phyloP scores from a whole-genome alignment of 2,888 invertebrate species.

The Rugalucina vietnamica region DNA sequence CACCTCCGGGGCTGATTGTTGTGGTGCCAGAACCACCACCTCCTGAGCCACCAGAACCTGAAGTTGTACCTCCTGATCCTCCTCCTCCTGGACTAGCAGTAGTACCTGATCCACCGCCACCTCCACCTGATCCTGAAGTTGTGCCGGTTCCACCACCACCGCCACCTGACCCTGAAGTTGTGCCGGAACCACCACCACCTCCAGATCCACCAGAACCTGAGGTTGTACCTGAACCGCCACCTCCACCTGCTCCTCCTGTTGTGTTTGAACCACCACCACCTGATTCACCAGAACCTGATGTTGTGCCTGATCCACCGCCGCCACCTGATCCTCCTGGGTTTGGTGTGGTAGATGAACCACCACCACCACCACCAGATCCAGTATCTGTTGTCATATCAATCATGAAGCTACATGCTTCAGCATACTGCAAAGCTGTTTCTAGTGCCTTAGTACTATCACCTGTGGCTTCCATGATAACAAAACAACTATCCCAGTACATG shows the following conservation, averaged over 20 bases:
- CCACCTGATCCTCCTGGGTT: too few relatives aligned
- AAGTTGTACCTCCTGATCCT: neutral
- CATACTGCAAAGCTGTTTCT: neutral
- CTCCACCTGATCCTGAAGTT: conserved; percentile 7
- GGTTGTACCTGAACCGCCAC: neutral
- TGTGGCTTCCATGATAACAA: neutral
- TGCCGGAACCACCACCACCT: conserved; percentile 2
- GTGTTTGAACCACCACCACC: too few relatives aligned
- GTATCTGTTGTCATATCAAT: neutral
- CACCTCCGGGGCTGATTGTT: conserved; percentile 11
- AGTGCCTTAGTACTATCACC: neutral
- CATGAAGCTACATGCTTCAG: neutral
- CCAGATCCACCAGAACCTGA: neutral
- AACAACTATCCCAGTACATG: neutral
- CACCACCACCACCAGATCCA: neutral
- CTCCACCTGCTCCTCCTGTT: too few relatives aligned
- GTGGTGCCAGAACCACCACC: conserved; percentile 15
- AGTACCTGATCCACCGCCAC: neutral
- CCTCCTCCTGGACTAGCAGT: neutral
- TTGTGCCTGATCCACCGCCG: too few relatives aligned
- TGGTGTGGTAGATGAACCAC: neutral
- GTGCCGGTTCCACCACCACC: conserved; percentile 10
- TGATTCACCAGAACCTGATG: too few relatives aligned
- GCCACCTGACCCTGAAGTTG: neutral
- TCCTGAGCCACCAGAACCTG: neutral